These are phyloP conservation scores for Athrips mouffetella DNA, from an alignment of 2,888 invertebrate genomes.

Conservation along the genomic window DNA sequence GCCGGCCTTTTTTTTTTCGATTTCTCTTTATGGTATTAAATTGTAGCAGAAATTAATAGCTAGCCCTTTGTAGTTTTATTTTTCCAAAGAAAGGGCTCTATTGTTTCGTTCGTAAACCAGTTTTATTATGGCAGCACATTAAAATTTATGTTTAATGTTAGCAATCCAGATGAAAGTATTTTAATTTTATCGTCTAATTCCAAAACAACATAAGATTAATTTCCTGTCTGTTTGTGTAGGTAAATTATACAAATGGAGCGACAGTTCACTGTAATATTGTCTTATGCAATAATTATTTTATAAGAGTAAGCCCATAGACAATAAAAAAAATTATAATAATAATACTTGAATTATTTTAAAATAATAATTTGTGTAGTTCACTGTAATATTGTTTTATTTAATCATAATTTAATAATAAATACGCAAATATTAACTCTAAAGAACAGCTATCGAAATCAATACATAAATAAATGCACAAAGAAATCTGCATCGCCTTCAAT, in stretches of 20 bases:
- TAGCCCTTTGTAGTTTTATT: constrained; percentile 31
- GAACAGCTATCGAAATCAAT: constrained; percentile 2
- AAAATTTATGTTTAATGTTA: constrained; percentile 17
- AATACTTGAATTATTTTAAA: constrained; percentile 3
- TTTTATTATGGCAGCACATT: constrained; percentile 20
- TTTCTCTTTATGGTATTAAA: constrained; percentile 70
- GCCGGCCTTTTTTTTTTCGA: constrained; percentile 64
- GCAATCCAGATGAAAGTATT: constrained; percentile 10
- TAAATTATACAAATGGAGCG: too few relatives aligned
- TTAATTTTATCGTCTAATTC: constrained; percentile 12
- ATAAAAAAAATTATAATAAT: too few relatives aligned
- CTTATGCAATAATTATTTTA: too few relatives aligned
- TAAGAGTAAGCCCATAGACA: too few relatives aligned
- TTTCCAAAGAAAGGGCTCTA: constrained; percentile 32
- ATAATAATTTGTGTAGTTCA: too few relatives aligned
- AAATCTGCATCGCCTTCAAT: background rate
- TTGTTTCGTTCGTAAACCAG: constrained; percentile 30
- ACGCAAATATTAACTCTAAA: too few relatives aligned
- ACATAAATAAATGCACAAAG: constrained; percentile 39
- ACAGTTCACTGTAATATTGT: too few relatives aligned
- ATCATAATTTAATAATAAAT: too few relatives aligned
- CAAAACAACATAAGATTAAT: constrained; percentile 11
- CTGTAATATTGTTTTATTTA: too few relatives aligned
- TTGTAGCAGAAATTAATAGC: constrained; percentile 61
- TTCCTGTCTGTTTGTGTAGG: too few relatives aligned